Evolutionary conservation across 2,797 vertebrate genomes (phyloP), one percentile per base, ranked within the genome.

Genomic region (Mormyrus proboscirostris): DNA sequence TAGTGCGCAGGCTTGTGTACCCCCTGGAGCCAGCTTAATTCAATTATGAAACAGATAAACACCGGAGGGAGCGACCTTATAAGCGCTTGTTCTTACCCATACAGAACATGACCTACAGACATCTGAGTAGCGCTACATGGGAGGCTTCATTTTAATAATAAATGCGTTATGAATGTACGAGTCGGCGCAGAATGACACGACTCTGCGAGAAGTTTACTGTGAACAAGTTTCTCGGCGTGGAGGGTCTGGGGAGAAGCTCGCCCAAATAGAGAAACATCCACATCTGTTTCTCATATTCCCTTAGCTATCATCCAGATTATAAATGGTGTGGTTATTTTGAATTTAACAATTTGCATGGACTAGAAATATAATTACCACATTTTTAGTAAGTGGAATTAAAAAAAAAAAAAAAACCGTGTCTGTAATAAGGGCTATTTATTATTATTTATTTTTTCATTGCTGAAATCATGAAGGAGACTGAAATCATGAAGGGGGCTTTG

Each of bases 21-120:
- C 95, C 93, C 95, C 93, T 29, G 95, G 95, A 95, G 94, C 93
- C 93, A 94, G 92, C 95, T 95, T 96, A 96, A 96, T 96, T 96
- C 95, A 96, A 96, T 96, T 96, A 96, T 95, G 95, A 94, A 94
- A 94, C 94, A 96, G 95, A 96, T 96, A 95, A 96, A 95, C 93
- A 94, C 92, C 93, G 93, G 93, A 93, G 93, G 93, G 95, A 96
- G 95, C 95, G 95, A 96, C 95, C 95, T 95, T 95, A 95, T 89
- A 89, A 91, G 82, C 90, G 88, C 87, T 89, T 73, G 88, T 79
- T 73, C 55, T 47, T 38, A 55, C n/a, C n/a, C 86, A 62, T 86
- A 83, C 73, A 33, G 41, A 88, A 69, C 87, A 50, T 83, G 76
- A 62, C 53, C 69, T 47, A 22, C 50, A 57, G 50, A 53, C 49